Conservation (phyloP, 2,888 invertebrate species). For the Pristionchus entomophagus region DNA sequence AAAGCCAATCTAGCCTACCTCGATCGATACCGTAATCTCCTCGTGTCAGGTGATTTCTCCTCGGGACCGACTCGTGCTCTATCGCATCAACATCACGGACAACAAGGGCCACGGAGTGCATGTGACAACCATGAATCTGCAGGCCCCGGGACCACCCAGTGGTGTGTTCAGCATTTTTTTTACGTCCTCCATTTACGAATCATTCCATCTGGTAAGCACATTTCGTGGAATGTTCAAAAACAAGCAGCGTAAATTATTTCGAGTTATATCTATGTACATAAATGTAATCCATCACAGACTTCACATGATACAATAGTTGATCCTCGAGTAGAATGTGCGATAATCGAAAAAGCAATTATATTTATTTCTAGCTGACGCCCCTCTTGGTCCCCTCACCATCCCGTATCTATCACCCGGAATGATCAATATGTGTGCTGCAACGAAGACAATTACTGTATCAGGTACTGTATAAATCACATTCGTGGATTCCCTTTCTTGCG, state of each 20-base stretch:
- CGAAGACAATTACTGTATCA: conserved; percentile 87
- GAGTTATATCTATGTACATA: no score
- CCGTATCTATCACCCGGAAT: conserved; percentile 86
- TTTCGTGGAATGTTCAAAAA: no score
- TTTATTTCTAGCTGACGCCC: conserved; percentile 47
- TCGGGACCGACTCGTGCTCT: conserved; percentile 62
- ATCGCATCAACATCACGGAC: conserved; percentile 77
- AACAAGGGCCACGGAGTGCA: conserved; percentile 92
- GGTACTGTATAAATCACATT: conserved; percentile 74
- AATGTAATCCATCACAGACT: no score
- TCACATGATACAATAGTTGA: no score
- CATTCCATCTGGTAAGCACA: no score
- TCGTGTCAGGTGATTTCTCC: conserved; percentile 67
- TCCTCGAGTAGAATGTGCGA: not conserved
- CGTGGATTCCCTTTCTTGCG: no score
- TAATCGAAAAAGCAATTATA: not conserved
- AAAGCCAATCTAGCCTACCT: no score
- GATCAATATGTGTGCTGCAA: conserved; percentile 95
- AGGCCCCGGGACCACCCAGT: conserved; percentile 56
- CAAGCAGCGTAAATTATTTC: no score
- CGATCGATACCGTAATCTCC: not conserved
- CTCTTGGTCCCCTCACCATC: conserved; percentile 55
- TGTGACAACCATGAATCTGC: conserved; percentile 88
- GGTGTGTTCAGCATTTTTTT: not conserved
- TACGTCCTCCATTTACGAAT: not conserved